phyloP scores from a whole-genome alignment of 2,888 invertebrate genomes.

The Ornithoptera priamus region DNA sequence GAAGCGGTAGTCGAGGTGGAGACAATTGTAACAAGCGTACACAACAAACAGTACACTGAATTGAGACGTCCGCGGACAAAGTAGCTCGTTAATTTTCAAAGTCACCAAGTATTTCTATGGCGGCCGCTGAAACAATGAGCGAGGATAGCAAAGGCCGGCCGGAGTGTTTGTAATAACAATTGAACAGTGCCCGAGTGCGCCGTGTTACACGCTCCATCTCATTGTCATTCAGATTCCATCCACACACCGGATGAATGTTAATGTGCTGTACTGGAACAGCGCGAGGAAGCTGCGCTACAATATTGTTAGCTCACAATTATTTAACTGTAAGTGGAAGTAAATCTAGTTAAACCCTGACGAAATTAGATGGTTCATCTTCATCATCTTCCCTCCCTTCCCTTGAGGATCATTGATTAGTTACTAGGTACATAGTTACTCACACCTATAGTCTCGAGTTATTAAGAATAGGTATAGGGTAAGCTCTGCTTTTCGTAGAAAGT shows the following conservation, averaged over 20 bases:
- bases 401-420: too few species aligned
- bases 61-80: conserved; percentile 59
- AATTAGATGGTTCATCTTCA: too few species aligned
- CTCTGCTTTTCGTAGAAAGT: too few species aligned
- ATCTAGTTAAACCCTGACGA: too few species aligned
- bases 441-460: too few species aligned
- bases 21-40: conserved; percentile 30
- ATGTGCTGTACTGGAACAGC: conserved; percentile 43
- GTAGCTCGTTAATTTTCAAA: conserved; percentile 73
- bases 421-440: too few species aligned
- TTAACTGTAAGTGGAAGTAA: not conserved
- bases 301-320: conserved; percentile 22
- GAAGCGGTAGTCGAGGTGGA: conserved; percentile 11
- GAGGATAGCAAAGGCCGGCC: conserved; percentile 45
- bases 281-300: conserved; percentile 47
- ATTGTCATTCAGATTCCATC: conserved; percentile 64
- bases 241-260: conserved; percentile 49
- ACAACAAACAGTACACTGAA: conserved; percentile 39
- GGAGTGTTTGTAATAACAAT: conserved; percentile 46
- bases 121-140: conserved; percentile 49
- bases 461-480: too few species aligned
- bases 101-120: conserved; percentile 55
- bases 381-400: too few species aligned
- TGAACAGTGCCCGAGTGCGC: conserved; percentile 40
- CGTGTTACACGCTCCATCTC: conserved; percentile 62